Base-by-base conservation (phyloP, 1,140 invertebrate genomes). In the Theocolax elegans region DNA sequence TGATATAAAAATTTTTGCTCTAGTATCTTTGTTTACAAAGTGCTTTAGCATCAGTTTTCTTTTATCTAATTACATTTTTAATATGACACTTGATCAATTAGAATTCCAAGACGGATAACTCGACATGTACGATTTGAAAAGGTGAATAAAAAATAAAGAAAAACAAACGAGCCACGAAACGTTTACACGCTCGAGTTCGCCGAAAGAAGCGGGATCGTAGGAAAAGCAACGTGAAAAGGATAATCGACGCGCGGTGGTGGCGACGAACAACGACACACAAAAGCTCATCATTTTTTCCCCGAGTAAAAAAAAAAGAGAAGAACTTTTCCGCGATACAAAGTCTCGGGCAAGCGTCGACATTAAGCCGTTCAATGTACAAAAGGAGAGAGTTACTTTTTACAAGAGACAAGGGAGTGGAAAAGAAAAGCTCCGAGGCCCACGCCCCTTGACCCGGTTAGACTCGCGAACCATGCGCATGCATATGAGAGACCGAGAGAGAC, bases 391-490 rank as follows among this genome's bases (percentile, higher is more conserved):
- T 35, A 35, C 44, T 63, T 63, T 49, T 51, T 63, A 23, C 35
- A 15, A 62, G 40, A 27, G 46, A 10, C 15, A 46, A 17, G 8
- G 35, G 31, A 15, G 29, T 35, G 4, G 31, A 19, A 46, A 17
- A 27, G 21, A 27, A 10, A 38, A 15, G 9, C 25, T 56, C 38
- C 35, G 25, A 3, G 23, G 51, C 64, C 49, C 51, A 66, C 64
- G 64, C 64, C 64, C 40, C 64, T 66, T 56, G 64, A 66, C 64
- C 64, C 31, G n/a, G n/a, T n/a, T n/a, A n/a, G n/a, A n/a, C n/a
- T n/a, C n/a, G n/a, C n/a, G n/a, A n/a, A n/a, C 64, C n/a, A 44
- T 66, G 60, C 13, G 19, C 58, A n/a, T 19, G 38, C 9, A 42
- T 40, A 13, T 6, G 19, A n/a, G n/a, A n/a, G n/a, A n/a, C n/a